phyloP scores from a whole-genome alignment of 2,113 vertebrate genomes.

The Psilopsiagon aymara region DNA sequence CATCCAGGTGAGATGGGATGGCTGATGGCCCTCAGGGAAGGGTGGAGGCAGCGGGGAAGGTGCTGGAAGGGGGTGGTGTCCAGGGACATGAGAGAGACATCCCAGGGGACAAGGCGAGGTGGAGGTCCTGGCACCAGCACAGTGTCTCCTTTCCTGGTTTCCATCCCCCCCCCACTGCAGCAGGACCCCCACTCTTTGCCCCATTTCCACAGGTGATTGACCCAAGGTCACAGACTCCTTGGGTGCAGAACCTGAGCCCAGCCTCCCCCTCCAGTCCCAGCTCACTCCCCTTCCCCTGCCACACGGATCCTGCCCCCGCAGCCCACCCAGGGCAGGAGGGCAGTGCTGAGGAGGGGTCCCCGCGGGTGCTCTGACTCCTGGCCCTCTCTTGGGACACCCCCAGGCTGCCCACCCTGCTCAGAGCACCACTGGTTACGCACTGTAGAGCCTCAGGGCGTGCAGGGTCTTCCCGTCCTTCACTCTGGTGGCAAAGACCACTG shows the following conservation, averaged over 20 bases:
- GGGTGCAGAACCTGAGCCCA: not conserved
- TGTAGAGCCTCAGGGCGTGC: slow-evolving; percentile 52
- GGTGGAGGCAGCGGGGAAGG: not conserved
- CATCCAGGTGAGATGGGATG: not conserved
- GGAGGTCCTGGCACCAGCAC: not conserved
- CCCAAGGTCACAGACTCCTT: not conserved
- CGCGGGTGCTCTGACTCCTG: fast-evolving
- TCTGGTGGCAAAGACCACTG: not conserved
- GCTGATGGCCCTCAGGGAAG: not conserved
- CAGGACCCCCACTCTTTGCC: not conserved
- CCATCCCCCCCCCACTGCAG: not conserved
- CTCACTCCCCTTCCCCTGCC: not conserved
- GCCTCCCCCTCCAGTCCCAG: not conserved
- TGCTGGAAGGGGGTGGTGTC: not conserved
- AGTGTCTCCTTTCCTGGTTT: not conserved
- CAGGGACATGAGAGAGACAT: not conserved
- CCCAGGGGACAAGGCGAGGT: not conserved
- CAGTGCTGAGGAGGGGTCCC: not conserved
- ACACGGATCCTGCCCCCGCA: fast-evolving
- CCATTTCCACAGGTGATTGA: not conserved
- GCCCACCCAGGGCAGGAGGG: not conserved
- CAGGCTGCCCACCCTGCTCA: fast-evolving
- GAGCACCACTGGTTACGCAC: not conserved
- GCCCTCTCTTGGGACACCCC: not conserved
- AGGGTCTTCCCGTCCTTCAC: not conserved